Conservation (phyloP, 2,113 vertebrate genomes). For the Entelurus aequoreus region DNA sequence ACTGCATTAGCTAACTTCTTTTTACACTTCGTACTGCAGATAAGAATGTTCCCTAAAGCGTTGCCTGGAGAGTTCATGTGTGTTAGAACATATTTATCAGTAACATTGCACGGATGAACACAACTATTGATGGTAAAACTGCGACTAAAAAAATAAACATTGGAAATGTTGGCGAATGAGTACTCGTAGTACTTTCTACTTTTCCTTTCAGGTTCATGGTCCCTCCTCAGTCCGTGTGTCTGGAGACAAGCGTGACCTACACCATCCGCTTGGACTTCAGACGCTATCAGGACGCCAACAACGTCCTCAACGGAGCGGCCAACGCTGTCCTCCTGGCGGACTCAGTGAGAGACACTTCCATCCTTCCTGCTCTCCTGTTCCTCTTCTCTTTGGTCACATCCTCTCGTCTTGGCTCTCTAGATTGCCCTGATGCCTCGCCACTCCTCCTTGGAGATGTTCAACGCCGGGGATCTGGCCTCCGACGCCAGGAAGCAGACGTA, state of each 20-base stretch:
- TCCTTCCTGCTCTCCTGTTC: not conserved
- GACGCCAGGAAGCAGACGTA: slow-evolving; percentile 77
- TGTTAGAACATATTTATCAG: too few species aligned
- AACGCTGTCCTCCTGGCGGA: slow-evolving; percentile 79
- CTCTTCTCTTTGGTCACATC: not conserved
- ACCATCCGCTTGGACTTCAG: slow-evolving; percentile 81
- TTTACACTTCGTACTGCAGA: too few species aligned
- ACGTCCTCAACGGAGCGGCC: slow-evolving; percentile 54
- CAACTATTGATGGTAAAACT: too few species aligned
- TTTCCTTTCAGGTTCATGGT: slow-evolving; percentile 73
- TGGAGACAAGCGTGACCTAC: slow-evolving; percentile 84
- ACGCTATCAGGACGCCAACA: slow-evolving; percentile 70
- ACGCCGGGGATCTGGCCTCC: slow-evolving; percentile 75
- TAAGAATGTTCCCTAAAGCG: too few species aligned
- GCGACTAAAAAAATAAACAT: too few species aligned
- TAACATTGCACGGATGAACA: too few species aligned
- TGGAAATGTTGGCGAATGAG: too few species aligned
- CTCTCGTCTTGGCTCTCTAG: slow-evolving; percentile 51
- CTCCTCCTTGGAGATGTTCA: slow-evolving; percentile 89
- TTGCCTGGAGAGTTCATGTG: too few species aligned
- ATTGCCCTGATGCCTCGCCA: slow-evolving; percentile 84
- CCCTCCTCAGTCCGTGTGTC: slow-evolving; percentile 79
- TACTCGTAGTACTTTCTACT: not conserved
- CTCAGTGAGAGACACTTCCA: slow-evolving; percentile 75
- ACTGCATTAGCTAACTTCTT: too few species aligned